These are phyloP conservation scores for Nephrocerus scutellatus DNA, from an alignment of 2,888 invertebrate species.

Conservation along the genomic window DNA sequence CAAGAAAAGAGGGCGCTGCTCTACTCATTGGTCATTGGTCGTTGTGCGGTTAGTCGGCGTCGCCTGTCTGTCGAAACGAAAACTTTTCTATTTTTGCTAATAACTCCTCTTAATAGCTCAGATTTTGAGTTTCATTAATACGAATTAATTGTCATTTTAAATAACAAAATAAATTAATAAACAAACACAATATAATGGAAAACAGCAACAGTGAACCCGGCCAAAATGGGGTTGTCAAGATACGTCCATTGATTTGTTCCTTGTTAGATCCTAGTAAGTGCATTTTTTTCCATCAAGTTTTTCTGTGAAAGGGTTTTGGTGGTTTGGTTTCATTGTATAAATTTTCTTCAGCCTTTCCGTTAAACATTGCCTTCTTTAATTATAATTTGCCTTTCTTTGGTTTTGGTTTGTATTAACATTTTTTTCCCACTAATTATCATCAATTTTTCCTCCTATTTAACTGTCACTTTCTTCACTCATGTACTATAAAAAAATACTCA, in stretches of 20 bases:
- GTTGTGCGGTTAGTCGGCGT: too few relatives aligned
- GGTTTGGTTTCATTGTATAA: constrained; percentile 9
- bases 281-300: constrained; percentile 11
- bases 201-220: constrained; percentile 33
- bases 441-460: constrained; percentile 12
- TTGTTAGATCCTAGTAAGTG: constrained; percentile 47
- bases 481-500: constrained; percentile 30
- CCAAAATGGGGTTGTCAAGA: constrained; percentile 45
- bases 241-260: constrained; percentile 44
- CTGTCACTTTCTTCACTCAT: constrained; percentile 8
- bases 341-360: neutral
- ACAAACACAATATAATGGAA: constrained; percentile 32
- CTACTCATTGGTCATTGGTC: too few relatives aligned
- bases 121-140: too few relatives aligned
- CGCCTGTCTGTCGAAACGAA: too few relatives aligned
- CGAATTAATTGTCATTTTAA: neutral
- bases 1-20: too few relatives aligned
- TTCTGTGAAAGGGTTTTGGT: too few relatives aligned
- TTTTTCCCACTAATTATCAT: constrained; percentile 2
- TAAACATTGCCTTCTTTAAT: neutral
- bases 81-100: too few relatives aligned
- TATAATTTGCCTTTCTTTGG: constrained; percentile 12
- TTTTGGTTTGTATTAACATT: constrained; percentile 1
- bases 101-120: too few relatives aligned
- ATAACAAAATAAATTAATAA: constrained; percentile 3